These are phyloP conservation scores for Onychomys torridus DNA, from an alignment of 2,797 vertebrate genomes.

Conservation along the genomic window DNA sequence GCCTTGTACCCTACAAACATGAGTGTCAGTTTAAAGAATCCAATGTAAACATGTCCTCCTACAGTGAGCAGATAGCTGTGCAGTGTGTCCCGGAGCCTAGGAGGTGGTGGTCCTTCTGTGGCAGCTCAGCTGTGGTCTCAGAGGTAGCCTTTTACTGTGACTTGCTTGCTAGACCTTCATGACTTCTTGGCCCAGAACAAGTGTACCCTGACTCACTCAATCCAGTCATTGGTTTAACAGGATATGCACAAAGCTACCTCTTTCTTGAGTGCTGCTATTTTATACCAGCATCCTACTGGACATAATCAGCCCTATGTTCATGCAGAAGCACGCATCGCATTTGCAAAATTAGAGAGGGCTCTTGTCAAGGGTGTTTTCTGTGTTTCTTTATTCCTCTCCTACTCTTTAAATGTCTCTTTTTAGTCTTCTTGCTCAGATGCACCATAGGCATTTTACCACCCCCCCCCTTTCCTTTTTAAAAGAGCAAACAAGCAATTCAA, in stretches of 20 bases:
- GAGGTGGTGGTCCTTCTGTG: rapidly evolving
- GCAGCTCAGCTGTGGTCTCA: not conserved
- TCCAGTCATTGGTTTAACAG: conserved; percentile 46
- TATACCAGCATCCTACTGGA: conserved; percentile 45
- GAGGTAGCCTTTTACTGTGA: not conserved
- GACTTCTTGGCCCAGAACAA: conserved; percentile 36
- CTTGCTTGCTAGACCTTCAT: conserved; percentile 51
- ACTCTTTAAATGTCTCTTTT: conserved; percentile 67
- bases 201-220: conserved; percentile 33
- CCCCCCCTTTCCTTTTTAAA: not conserved
- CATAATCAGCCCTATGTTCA: conserved; percentile 65
- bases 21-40: not conserved
- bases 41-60: not conserved
- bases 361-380: conserved; percentile 37
- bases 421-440: conserved; percentile 39
- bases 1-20: not conserved
- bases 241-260: conserved; percentile 62
- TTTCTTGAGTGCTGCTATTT: conserved; percentile 60
- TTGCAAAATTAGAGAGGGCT: conserved; percentile 65
- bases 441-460: not conserved
- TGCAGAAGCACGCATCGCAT: conserved; percentile 49
- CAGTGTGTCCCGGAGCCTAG: not conserved
- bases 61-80: not conserved
- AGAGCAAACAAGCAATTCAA: conserved; percentile 56
- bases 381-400: conserved; percentile 33